Evolutionary conservation across 1,140 invertebrate genomes (phyloP), one percentile per base, ranked within the genome.

Genomic region (Drosophila azteca): DNA sequence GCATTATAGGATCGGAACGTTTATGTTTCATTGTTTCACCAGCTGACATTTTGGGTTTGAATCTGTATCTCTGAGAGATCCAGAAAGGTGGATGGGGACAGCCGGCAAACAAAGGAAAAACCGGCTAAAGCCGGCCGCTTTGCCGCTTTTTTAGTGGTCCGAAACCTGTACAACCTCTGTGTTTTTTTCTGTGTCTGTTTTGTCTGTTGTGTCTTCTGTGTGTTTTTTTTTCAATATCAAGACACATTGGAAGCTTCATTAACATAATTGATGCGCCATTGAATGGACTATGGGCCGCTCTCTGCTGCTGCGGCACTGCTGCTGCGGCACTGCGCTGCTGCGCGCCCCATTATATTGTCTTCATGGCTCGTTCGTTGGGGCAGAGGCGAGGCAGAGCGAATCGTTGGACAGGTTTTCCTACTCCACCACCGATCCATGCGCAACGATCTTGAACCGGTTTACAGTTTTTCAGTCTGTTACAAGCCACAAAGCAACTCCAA

Each of bases 241-340:
- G 77, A 64, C 74, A 85, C 78, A 87, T 76, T 87, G 61, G 72
- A 76, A 87, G 78, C 82, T 87, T 87, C 82, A 87, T 87, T 87
- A 87, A 87, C 82, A 87, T 87, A 88, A 87, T 87, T 87, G 82
- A 87, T 87, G 82, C 82, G 82, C 82, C 81, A 87, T 85, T 87
- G 81, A 74, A 62, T 59, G 52, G 44, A 13, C 35, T 13, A 39
- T 39, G 35, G 35, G 35, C 35, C 31, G 8, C 17, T 20, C 24
- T 26, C 24, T 26, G 24, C 24, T 26, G 24, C 22, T 24, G 22
- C 17, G 17, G 17, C 17, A 20, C 17, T 24, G 22, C 24, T 26
- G 17, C 17, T 20, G 17, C 24, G 0, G 4, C 22, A 3, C 35
- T 39, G 9, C 35, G 0, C 35, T 39, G 35, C 35, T 65, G 69